Evolutionary conservation across 2,888 invertebrate species (phyloP).

Genomic region (Panzeria rudis): DNA sequence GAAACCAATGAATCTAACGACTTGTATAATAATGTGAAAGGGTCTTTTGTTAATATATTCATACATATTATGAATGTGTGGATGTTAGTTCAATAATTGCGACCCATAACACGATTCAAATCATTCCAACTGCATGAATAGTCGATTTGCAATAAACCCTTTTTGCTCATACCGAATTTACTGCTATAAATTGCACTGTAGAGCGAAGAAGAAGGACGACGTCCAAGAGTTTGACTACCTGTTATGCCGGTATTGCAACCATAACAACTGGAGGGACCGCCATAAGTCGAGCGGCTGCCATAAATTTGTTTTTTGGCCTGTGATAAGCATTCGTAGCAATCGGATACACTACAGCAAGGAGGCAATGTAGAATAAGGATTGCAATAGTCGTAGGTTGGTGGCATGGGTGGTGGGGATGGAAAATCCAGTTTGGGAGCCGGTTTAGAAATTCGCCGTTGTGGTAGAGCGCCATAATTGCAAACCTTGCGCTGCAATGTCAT

Average conservation of each 20-base stretch:
- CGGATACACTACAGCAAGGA: conserved; percentile 80
- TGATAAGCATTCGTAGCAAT: conserved; percentile 80
- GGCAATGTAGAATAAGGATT: conserved; percentile 81
- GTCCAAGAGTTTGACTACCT: conserved; percentile 73
- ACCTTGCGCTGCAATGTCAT: conserved; percentile 79
- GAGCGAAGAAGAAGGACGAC: conserved; percentile 79
- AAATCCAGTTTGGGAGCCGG: conserved; percentile 82
- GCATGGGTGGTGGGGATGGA: conserved; percentile 80
- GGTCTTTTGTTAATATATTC: too few relatives aligned
- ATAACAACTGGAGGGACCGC: conserved; percentile 74
- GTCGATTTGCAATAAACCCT: conserved; percentile 92
- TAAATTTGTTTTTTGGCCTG: conserved; percentile 77
- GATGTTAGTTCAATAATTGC: conserved; percentile 76
- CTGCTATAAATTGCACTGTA: conserved; percentile 82
- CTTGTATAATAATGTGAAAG: conserved; percentile 30
- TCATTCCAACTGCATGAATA: conserved; percentile 93
- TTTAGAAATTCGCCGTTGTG: conserved; percentile 79
- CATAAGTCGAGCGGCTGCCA: conserved; percentile 78
- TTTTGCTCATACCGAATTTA: conserved; percentile 88
- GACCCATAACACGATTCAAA: conserved; percentile 88
- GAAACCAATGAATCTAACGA: neutral
- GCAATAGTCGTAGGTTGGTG: conserved; percentile 79
- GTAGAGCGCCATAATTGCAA: conserved; percentile 78
- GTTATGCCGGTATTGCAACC: conserved; percentile 71
- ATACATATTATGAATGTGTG: neutral